These are phyloP conservation scores for Pantala flavescens DNA, from an alignment of 1,140 invertebrate species.

Conservation along the genomic window DNA sequence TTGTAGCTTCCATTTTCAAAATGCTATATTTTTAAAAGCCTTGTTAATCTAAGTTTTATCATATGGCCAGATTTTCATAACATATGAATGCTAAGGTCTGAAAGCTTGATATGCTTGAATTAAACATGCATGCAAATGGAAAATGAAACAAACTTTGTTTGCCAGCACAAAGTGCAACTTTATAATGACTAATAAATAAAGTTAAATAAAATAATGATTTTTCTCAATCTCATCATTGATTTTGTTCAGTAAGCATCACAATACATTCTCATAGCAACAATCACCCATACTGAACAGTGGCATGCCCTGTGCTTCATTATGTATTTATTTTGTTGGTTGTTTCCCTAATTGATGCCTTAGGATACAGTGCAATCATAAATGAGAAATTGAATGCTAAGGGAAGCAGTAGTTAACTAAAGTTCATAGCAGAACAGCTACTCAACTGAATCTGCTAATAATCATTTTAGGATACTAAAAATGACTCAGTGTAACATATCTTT, in stretches of 20 bases:
- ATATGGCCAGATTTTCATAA: conserved; percentile 9
- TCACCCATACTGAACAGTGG: not conserved
- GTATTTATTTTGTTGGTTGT: not conserved
- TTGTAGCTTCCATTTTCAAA: conserved; percentile 5
- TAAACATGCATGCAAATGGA: not conserved
- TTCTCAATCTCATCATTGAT: conserved; percentile 3
- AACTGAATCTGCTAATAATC: conserved; percentile 2
- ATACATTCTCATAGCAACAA: not conserved
- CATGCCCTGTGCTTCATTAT: conserved; percentile 5
- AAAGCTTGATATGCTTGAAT: not conserved
- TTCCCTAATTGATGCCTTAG: not conserved
- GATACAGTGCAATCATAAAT: conserved; percentile 2
- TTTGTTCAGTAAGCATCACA: not conserved
- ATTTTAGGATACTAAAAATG: conserved; percentile 4
- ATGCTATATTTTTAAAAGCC: not conserved
- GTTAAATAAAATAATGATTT: conserved; percentile 11
- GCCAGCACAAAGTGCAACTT: conserved; percentile 14
- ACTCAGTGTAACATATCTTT: conserved; percentile 7
- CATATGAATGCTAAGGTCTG: conserved; percentile 5
- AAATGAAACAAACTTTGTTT: conserved; percentile 14
- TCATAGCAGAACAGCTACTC: not conserved
- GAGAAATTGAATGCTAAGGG: conserved; percentile 1
- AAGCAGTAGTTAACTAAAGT: conserved; percentile 3
- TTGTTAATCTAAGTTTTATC: conserved; percentile 3
- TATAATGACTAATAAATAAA: conserved; percentile 16